phyloP scores from a whole-genome alignment of 92 coral and sea anemone genomes.

The Micromussa lordhowensis region DNA sequence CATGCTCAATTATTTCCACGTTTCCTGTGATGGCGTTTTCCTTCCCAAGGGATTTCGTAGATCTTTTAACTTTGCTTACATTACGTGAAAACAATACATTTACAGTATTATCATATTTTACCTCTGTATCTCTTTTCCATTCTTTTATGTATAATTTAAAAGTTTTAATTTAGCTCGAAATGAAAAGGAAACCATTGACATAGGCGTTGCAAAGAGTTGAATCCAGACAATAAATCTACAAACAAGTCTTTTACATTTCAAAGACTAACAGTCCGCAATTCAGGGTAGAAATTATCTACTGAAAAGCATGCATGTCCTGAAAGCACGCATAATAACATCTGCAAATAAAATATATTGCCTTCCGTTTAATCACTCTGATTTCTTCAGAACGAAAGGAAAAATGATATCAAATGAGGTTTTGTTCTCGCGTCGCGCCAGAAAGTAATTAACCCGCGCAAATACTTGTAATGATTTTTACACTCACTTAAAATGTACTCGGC shows the following conservation, averaged over 20 bases:
- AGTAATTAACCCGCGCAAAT: background rate
- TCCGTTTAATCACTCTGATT: background rate
- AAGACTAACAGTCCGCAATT: background rate
- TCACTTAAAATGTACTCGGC: background rate
- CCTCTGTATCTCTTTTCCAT: background rate
- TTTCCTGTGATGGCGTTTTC: background rate
- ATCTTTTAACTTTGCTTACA: background rate
- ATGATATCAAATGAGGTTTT: background rate
- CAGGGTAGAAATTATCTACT: too few species aligned
- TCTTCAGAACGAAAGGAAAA: background rate
- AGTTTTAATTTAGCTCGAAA: background rate
- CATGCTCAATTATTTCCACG: background rate
- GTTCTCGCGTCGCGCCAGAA: background rate
- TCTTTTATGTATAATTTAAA: background rate
- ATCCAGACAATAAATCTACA: background rate
- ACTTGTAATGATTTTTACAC: background rate
- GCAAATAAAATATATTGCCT: background rate
- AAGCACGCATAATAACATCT: background rate
- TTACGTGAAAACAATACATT: background rate
- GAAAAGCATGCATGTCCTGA: too few species aligned
- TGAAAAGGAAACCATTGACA: background rate
- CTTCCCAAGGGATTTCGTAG: slow-evolving; percentile 5
- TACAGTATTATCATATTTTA: background rate
- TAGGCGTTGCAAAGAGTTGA: background rate
- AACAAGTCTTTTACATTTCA: background rate